Conservation (phyloP, 2,888 invertebrate genomes). For the Hydrotaea cyrtoneurina region DNA sequence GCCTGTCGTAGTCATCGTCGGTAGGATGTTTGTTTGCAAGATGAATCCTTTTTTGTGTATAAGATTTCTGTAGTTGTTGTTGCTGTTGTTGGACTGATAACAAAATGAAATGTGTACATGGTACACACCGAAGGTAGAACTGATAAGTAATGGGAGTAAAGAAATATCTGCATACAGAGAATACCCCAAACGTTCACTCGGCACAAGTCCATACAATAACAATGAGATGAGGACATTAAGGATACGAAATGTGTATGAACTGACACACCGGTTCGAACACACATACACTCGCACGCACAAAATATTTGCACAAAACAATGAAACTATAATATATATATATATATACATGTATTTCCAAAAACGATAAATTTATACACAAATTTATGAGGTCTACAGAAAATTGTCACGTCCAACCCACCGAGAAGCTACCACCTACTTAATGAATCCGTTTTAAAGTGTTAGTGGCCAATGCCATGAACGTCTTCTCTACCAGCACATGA, state of each 20-base stretch:
- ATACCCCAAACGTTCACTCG: not conserved
- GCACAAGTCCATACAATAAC: not conserved
- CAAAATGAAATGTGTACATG: slow-evolving; percentile 65
- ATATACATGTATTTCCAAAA: slow-evolving; percentile 37
- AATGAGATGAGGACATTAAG: slow-evolving; percentile 47
- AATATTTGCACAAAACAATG: slow-evolving; percentile 35
- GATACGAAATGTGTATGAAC: slow-evolving; percentile 58
- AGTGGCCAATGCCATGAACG: not conserved
- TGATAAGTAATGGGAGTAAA: slow-evolving; percentile 53
- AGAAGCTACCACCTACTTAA: not conserved
- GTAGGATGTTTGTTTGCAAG: slow-evolving; percentile 52
- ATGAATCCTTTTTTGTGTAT: slow-evolving; percentile 65
- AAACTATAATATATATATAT: slow-evolving; percentile 53
- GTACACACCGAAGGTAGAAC: slow-evolving; percentile 56
- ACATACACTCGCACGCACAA: slow-evolving; percentile 35
- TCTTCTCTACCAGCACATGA: not conserved
- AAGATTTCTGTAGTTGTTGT: slow-evolving; percentile 41
- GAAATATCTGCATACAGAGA: slow-evolving; percentile 36
- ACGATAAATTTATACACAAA: slow-evolving; percentile 25
- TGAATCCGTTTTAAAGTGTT: not conserved
- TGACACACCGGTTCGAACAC: not conserved
- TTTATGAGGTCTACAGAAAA: slow-evolving; percentile 15
- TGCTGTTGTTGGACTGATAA: slow-evolving; percentile 51
- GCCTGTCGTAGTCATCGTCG: slow-evolving; percentile 20
- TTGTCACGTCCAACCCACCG: no score